phyloP scores from a whole-genome alignment of 2,888 invertebrate genomes.

The Camponotus fellah region DNA sequence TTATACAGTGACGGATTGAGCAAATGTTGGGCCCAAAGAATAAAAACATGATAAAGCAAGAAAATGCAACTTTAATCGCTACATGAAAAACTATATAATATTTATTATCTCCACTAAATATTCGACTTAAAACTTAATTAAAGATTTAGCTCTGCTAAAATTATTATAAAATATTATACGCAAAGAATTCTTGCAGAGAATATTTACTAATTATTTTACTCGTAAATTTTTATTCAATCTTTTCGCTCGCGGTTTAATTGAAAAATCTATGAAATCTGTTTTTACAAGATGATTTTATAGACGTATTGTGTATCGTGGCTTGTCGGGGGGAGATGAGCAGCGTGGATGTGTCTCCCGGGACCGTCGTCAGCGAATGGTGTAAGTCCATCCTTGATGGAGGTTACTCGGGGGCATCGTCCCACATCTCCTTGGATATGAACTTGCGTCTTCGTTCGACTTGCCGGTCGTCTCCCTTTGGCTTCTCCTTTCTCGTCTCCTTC shows the following conservation, averaged over 20 bases:
- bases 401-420: slow-evolving; percentile 85
- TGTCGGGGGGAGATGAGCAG: slow-evolving; percentile 14
- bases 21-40: slow-evolving; percentile 20
- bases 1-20: slow-evolving; percentile 39
- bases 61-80: not conserved
- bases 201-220: not conserved
- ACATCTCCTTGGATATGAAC: slow-evolving; percentile 84
- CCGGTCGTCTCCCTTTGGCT: slow-evolving; percentile 71
- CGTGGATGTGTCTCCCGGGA: slow-evolving; percentile 64
- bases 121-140: not conserved
- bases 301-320: slow-evolving; percentile 65
- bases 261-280: slow-evolving; percentile 1
- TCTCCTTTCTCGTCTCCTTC: slow-evolving; percentile 72
- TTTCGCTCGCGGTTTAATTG: not conserved
- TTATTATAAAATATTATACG: not conserved
- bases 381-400: slow-evolving; percentile 85
- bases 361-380: slow-evolving; percentile 76
- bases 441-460: slow-evolving; percentile 82
- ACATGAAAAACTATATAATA: not conserved
- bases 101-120: not conserved
- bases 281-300: slow-evolving; percentile 68
- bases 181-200: not conserved
- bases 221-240: not conserved
- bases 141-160: not conserved
- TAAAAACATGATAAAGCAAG: not conserved